These are phyloP conservation scores for Montipora capricornis DNA, from an alignment of 64 coral and sea anemone species.

Conservation along the genomic window DNA sequence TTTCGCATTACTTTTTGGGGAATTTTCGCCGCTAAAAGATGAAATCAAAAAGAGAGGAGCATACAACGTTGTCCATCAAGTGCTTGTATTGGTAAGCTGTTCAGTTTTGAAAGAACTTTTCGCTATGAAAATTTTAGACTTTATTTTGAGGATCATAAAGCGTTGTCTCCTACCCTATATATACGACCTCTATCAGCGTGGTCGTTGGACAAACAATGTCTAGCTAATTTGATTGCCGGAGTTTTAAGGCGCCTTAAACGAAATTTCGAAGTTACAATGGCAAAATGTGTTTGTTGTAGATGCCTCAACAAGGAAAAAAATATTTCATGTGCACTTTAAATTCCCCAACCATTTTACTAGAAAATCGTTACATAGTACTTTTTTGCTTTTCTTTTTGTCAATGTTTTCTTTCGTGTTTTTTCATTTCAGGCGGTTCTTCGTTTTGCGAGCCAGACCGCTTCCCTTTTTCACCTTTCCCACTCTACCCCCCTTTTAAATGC, in stretches of 20 bases:
- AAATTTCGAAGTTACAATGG: too few species aligned
- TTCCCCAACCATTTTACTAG: too few species aligned
- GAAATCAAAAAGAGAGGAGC: background rate
- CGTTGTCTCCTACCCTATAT: too few species aligned
- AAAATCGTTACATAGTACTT: too few species aligned
- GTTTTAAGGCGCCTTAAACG: background rate
- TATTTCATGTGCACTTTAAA: too few species aligned
- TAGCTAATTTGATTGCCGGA: background rate
- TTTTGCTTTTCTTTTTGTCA: background rate
- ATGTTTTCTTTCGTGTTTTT: background rate
- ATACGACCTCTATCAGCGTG: too few species aligned
- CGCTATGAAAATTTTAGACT: too few species aligned
- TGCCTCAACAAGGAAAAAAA: too few species aligned
- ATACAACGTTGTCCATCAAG: background rate
- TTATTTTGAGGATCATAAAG: too few species aligned
- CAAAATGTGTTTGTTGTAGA: too few species aligned
- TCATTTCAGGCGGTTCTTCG: constrained; percentile 50
- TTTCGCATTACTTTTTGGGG: constrained; percentile 20
- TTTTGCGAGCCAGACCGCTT: constrained; percentile 25
- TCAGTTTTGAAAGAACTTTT: too few species aligned
- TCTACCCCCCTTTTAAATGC: constrained; percentile 3
- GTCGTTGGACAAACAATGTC: too few species aligned
- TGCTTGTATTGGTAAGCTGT: constrained; percentile 41
- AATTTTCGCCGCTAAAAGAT: background rate
- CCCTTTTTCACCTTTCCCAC: constrained; percentile 45